Conservation (phyloP, 2,113 vertebrate genomes). For the Cinclus cinclus region DNA sequence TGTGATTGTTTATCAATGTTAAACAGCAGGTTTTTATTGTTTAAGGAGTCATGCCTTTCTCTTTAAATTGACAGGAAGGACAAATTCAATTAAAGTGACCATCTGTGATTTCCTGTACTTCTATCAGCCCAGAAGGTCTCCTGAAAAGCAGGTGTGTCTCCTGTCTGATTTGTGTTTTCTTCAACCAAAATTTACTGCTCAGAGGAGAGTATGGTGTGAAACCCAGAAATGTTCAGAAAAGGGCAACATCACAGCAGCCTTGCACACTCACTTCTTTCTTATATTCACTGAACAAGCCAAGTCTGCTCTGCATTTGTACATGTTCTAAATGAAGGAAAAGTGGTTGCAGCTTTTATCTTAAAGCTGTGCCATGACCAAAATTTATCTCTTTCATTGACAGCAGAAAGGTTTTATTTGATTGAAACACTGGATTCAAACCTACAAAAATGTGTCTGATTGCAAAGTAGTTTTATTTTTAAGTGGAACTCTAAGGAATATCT, state of each 20-base stretch:
- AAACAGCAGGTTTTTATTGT: background rate
- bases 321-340: background rate
- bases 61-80: background rate
- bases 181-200: background rate
- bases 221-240: background rate
- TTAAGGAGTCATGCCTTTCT: background rate
- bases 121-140: background rate
- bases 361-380: background rate
- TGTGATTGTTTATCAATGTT: background rate
- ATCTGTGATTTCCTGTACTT: background rate
- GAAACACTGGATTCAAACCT: background rate
- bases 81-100: background rate
- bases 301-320: rapidly evolving
- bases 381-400: background rate
- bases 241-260: background rate
- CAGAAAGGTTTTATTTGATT: background rate
- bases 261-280: background rate
- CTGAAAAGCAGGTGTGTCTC: background rate
- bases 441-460: background rate
- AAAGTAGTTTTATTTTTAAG: background rate
- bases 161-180: background rate
- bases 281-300: background rate
- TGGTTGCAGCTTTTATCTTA: background rate
- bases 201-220: rapidly evolving
- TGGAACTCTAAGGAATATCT: background rate